Evolutionary conservation across 2,888 invertebrate genomes (phyloP), one percentile per base, ranked within the genome.

Genomic region (Antheraea assamensis): DNA sequence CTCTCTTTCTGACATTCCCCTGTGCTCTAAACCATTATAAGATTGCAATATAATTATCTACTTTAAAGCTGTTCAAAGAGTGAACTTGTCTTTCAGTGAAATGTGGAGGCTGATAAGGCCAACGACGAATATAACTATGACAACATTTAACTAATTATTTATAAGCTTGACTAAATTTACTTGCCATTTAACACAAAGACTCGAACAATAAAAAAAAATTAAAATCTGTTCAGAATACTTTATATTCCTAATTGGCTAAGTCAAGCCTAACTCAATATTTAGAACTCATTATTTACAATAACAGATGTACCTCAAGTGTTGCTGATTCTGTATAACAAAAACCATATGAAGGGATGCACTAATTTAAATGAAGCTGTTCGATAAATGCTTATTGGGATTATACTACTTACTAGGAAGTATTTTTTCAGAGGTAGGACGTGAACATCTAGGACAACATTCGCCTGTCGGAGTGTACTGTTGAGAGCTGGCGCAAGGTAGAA

Each of bases 401-500:
- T n/a, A n/a, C 61, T 70, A 87, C 89, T 80, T 83, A 94, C 95
- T 89, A 75, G 94, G 95, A 75, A 95, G 85, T 64, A 95, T 88
- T 76, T 95, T 92, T 73, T 94, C 93, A 61, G 95, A 89, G 0
- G 93, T 95, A 7, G 95, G 91, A 77, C 92, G 90, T 75, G 83
- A 90, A 85, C 90, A 96, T 78, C 87, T 90, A 71, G 87, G 96
- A 86, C 99, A 99, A 88, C 99, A 99, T 82, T 98, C 97, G 5
- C 97, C 98, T 0, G 96, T 95, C 47, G 96, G 96, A 73, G 96
- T 96, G 75, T 95, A 94, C 83, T 98, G 97, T 78, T 96, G 96
- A 19, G 95, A 94, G 1, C 91, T 90, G 10, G 97, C 96, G 87
- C 99, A 99, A 79, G 98, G 98, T 55, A 99, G 95, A 13, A 98